phyloP scores from a whole-genome alignment of 2,113 vertebrate species.

The Mesembrinibis cayennensis region DNA sequence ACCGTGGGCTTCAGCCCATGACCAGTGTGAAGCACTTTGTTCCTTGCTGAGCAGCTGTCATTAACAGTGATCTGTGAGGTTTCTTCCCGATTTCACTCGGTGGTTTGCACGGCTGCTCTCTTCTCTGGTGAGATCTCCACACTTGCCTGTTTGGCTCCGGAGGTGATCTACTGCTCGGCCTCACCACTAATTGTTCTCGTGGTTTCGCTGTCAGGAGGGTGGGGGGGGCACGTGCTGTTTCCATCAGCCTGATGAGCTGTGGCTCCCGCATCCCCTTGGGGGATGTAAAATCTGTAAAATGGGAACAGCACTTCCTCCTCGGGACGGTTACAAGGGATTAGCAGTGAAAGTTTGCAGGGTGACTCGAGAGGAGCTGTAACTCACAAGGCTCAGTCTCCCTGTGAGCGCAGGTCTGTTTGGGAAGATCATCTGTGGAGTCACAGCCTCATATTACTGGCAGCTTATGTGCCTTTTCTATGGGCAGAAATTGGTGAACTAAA shows the following conservation, averaged over 20 bases:
- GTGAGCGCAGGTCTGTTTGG: background rate
- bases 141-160: background rate
- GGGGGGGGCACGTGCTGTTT: background rate
- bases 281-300: background rate
- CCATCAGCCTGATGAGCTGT: background rate
- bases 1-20: background rate
- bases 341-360: background rate
- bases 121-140: background rate
- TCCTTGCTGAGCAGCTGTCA: constrained; percentile 59
- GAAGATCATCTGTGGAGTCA: background rate
- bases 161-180: background rate
- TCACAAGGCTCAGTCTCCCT: background rate
- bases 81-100: background rate
- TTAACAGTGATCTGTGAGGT: constrained; percentile 48
- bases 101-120: background rate
- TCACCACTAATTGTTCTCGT: background rate
- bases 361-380: background rate
- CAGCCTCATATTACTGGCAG: background rate
- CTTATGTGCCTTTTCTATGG: fast-evolving
- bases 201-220: background rate
- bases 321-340: background rate
- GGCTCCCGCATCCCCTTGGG: background rate
- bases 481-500: background rate
- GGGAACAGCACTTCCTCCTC: background rate
- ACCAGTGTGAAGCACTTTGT: constrained; percentile 33